Evolutionary conservation across 1,140 invertebrate species (phyloP).

Genomic region (Lethrus apterus): DNA sequence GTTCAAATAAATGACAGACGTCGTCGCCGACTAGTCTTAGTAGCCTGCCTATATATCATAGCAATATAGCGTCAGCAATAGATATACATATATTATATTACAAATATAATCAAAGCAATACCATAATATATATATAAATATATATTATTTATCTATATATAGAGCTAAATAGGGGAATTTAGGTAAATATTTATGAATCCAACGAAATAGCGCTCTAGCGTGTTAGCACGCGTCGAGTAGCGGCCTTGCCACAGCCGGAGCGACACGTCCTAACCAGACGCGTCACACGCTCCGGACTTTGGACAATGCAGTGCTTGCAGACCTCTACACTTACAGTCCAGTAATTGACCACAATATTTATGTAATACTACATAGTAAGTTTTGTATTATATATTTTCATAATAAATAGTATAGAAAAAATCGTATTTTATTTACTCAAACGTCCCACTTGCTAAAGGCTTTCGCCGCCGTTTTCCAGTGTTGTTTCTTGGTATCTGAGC

Average conservation of each 20-base stretch:
- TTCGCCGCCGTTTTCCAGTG: too few species aligned
- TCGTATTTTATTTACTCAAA: constrained; percentile 3
- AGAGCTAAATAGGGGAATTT: constrained; percentile 22
- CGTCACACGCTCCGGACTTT: constrained; percentile 19
- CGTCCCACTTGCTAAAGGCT: too few species aligned
- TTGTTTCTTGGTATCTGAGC: too few species aligned
- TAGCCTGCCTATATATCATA: constrained; percentile 39
- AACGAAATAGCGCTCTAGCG: constrained; percentile 25
- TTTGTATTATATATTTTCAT: constrained; percentile 64
- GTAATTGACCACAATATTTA: constrained; percentile 44
- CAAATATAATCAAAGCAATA: constrained; percentile 39
- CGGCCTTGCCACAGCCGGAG: constrained; percentile 24
- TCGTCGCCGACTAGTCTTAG: constrained; percentile 22
- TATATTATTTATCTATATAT: constrained; percentile 32
- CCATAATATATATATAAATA: constrained; percentile 28
- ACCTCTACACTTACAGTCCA: constrained; percentile 40
- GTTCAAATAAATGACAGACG: too few species aligned
- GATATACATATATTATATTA: constrained; percentile 26
- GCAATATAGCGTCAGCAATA: constrained; percentile 43
- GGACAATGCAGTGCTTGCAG: constrained; percentile 29
- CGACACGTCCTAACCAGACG: constrained; percentile 8
- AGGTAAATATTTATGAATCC: constrained; percentile 20
- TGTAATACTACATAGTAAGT: constrained; percentile 58
- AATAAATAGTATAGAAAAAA: constrained; percentile 57
- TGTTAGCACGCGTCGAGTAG: constrained; percentile 20